Base-by-base conservation (phyloP, 2,113 vertebrate genomes). In the Callopanchax toddi region DNA sequence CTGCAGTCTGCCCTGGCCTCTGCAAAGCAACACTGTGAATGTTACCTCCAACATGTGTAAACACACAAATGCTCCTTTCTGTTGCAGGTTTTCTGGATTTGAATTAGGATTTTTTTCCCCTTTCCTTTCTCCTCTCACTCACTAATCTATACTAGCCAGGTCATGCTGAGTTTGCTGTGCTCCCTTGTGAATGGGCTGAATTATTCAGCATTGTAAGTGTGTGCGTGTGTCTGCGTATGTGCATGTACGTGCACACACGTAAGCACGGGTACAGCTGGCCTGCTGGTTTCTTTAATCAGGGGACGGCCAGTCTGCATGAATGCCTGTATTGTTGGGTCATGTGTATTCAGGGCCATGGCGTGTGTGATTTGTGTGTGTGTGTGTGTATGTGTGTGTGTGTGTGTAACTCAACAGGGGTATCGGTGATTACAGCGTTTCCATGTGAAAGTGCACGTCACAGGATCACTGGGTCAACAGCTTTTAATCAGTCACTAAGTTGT, bases 251-350 rank as follows among this genome's bases (percentile, higher is more conserved):
- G 71, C 56, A 21, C 65, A 53, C 70, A 74, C 66, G 25, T 73
- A 79, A 79, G 79, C 93, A 92, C 94, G 93, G 94, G 94, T 96
- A 94, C 95, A 96, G 95, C 95, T 95, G 94, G 94, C 93, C 93
- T 92, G 94, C 94, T 94, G 93, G 91, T 93, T 86, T 77, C 95
- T 97, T 97, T 99, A 96, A 98, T 98, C 95, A 96, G 93, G 86
- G 91, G 94, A 94, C 93, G 92, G 92, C 94, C 92, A 90, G 88
- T 91, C 93, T 89, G 94, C 94, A 93, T 97, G 96, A 98, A 98
- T 97, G 94, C 94, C 93, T 93, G 95, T 95, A 97, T 98, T 98
- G 95, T 97, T 94, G 93, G 93, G 92, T 94, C 94, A 94, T 95
- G 94, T 97, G 94, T 94, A 96, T 95, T 96, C 95, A 96, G 95